Evolutionary conservation across 1,140 invertebrate species (phyloP).

Genomic region (Gryllus bimaculatus): DNA sequence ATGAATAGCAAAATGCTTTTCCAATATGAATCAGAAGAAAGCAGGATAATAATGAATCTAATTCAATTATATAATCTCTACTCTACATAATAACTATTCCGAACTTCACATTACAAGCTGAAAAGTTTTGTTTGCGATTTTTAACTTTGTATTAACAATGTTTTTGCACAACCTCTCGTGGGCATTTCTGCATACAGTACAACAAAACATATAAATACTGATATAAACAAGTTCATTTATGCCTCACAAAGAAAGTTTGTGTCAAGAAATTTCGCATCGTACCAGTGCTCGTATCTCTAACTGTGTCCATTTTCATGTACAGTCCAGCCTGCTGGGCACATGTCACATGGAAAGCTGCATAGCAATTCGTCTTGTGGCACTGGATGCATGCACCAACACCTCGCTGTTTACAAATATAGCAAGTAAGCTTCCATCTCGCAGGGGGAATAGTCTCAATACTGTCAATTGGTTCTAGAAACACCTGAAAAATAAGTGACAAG

Average conservation of each 20-base stretch:
- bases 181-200: too few species aligned
- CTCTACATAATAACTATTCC: too few species aligned
- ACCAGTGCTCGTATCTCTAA: slow-evolving; percentile 46
- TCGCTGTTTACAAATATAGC: slow-evolving; percentile 93
- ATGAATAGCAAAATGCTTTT: slow-evolving; percentile 17
- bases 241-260: too few species aligned
- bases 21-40: slow-evolving; percentile 1
- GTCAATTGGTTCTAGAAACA: slow-evolving; percentile 95
- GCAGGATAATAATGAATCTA: neutral
- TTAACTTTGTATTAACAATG: too few species aligned
- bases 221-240: too few species aligned
- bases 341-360: slow-evolving; percentile 96
- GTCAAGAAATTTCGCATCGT: neutral
- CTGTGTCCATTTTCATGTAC: slow-evolving; percentile 93
- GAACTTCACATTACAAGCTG: too few species aligned
- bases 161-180: too few species aligned
- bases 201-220: too few species aligned
- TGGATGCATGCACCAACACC: slow-evolving; percentile 95
- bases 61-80: neutral
- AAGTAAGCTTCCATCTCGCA: slow-evolving; percentile 88
- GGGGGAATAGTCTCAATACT: slow-evolving; percentile 92
- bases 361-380: slow-evolving; percentile 93
- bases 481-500: slow-evolving; percentile 26
- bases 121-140: too few species aligned
- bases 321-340: slow-evolving; percentile 94